Percentiles rank a stretch among this genome's conserved stretches.
Conservation (phyloP, 1,140 invertebrate genomes). For the Wasmannia auropunctata region DNA sequence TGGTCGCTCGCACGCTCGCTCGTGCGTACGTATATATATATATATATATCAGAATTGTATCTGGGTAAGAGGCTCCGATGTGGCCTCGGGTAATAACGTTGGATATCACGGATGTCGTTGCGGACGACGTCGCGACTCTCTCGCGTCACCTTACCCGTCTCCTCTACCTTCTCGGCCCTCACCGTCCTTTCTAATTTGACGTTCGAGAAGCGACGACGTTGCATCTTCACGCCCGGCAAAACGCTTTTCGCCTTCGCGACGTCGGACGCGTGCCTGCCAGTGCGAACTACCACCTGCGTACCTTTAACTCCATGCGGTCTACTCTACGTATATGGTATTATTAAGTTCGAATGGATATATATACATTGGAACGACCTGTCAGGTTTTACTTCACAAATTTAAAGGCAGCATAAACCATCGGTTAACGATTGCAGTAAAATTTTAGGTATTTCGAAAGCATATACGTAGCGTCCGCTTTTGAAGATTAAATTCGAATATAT, state of each 20-base stretch:
- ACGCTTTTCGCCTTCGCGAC: constrained; percentile 29
- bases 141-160: background rate
- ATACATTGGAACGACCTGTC: background rate
- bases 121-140: constrained; percentile 45
- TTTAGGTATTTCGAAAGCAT: background rate
- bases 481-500: background rate
- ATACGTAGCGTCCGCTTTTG: background rate
- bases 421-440: background rate
- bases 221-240: constrained; percentile 29
- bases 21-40: no score
- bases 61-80: constrained; percentile 33
- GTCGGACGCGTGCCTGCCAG: constrained; percentile 38
- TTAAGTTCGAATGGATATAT: background rate
- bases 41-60: constrained; percentile 48
- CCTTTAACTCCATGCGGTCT: no score
- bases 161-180: background rate
- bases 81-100: constrained; percentile 32
- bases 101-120: constrained; percentile 41
- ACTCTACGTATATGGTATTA: constrained; percentile 1
- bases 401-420: background rate
- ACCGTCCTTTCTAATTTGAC: constrained; percentile 45
- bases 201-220: constrained; percentile 51
- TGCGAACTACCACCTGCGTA: background rate
- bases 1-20: background rate
- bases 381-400: background rate